Evolutionary conservation across 2,888 invertebrate genomes (phyloP).

Genomic region (Anodontia alba): DNA sequence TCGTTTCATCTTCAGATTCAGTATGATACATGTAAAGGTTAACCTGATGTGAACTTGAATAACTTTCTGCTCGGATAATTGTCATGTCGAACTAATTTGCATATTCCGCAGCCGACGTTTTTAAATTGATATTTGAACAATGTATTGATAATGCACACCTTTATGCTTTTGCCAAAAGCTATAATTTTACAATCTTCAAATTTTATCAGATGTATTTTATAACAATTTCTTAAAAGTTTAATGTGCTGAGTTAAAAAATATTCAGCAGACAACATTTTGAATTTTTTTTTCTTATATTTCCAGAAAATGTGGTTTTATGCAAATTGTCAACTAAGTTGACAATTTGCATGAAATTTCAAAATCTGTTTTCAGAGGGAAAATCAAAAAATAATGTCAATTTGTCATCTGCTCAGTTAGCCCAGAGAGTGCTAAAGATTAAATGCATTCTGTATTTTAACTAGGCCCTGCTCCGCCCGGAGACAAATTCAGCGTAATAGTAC

Average conservation of each 20-base stretch:
- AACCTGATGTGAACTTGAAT: not conserved
- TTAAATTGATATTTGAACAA: conserved; percentile 12
- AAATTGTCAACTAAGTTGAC: too few relatives aligned
- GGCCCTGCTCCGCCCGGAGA: not conserved
- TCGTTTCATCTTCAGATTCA: too few relatives aligned
- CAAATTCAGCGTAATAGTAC: not conserved
- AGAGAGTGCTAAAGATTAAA: too few relatives aligned
- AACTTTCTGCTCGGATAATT: not conserved
- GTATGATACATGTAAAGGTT: too few relatives aligned
- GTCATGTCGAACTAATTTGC: not conserved
- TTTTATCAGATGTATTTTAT: conserved; percentile 20
- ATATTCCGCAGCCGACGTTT: conserved; percentile 9
- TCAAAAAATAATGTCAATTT: too few relatives aligned
- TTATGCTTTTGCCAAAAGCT: conserved; percentile 15
- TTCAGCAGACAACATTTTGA: too few relatives aligned
- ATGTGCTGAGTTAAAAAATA: too few relatives aligned
- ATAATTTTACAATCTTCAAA: conserved; percentile 18
- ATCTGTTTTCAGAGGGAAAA: too few relatives aligned
- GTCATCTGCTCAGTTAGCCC: too few relatives aligned
- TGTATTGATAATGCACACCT: conserved; percentile 11
- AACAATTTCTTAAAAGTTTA: conserved; percentile 14
- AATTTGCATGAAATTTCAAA: too few relatives aligned
- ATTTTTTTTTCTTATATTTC: too few relatives aligned
- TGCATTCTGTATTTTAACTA: conserved; percentile 16
- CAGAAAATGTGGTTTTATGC: too few relatives aligned